These are phyloP conservation scores for Babyrousa celebensis DNA, from an alignment of 2,797 vertebrate species.

Conservation along the genomic window DNA sequence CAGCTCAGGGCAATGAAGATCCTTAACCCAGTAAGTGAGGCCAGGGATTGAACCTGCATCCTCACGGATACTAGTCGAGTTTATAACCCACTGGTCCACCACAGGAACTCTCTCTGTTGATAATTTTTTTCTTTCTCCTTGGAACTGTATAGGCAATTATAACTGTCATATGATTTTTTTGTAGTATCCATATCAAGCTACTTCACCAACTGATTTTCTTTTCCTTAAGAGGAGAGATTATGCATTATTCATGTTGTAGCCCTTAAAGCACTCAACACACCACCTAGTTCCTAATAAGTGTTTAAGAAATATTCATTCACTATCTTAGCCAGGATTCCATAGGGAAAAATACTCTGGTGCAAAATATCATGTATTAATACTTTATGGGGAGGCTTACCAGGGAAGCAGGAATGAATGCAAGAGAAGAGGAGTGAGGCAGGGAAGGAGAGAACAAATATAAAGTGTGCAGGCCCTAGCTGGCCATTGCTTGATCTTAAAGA, in stretches of 20 bases:
- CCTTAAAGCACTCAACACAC: neutral
- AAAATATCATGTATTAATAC: neutral
- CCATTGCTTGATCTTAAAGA: neutral
- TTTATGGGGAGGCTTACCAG: neutral
- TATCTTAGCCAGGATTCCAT: neutral
- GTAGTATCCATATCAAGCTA: neutral
- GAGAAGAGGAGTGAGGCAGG: neutral
- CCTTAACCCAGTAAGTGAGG: no score
- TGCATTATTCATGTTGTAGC: neutral
- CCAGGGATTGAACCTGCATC: no score
- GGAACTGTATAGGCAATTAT: neutral
- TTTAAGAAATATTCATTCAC: neutral
- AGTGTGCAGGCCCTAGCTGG: neutral
- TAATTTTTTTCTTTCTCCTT: neutral
- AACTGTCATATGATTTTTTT: neutral
- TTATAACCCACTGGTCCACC: no score
- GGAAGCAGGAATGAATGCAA: neutral
- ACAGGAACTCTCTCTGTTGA: no score
- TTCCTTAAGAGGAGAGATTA: neutral
- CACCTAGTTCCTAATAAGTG: neutral
- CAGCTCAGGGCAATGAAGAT: no score
- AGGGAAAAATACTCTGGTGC: neutral
- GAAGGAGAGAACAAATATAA: neutral
- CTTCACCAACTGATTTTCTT: neutral
- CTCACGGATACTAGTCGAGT: no score